Percentiles rank a stretch among this genome's conserved stretches.
Conservation (phyloP, 2,888 invertebrate genomes). For the Plusia festucae region DNA sequence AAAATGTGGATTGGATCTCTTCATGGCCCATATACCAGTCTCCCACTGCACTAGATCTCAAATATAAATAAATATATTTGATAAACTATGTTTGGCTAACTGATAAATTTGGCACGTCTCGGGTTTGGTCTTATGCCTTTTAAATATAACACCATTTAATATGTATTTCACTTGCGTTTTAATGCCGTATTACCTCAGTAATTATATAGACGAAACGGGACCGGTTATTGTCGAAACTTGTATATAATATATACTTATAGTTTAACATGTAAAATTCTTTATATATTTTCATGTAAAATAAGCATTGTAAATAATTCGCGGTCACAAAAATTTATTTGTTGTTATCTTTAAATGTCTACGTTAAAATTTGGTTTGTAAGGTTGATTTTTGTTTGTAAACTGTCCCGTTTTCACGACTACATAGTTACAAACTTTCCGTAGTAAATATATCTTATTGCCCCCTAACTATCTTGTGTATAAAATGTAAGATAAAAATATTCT, state of each 20-base stretch:
- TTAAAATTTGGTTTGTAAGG: slow-evolving; percentile 2
- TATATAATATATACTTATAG: slow-evolving; percentile 31
- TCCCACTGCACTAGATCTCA: too few relatives aligned
- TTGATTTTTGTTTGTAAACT: slow-evolving; percentile 23
- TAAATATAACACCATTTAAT: slow-evolving; percentile 21
- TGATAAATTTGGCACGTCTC: slow-evolving; percentile 25
- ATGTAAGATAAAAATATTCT: neutral
- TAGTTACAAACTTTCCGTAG: slow-evolving; percentile 48
- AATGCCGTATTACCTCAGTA: slow-evolving; percentile 67
- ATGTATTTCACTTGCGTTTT: slow-evolving; percentile 46
- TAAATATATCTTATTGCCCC: slow-evolving; percentile 32
- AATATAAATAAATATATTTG: too few relatives aligned
- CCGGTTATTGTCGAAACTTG: slow-evolving; percentile 31
- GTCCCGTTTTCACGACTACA: slow-evolving; percentile 56
- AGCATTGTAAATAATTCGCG: slow-evolving; percentile 21
- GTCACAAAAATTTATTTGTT: slow-evolving; percentile 5
- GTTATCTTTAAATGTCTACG: slow-evolving; percentile 10
- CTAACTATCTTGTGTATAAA: neutral
- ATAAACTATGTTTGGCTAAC: slow-evolving; percentile 25
- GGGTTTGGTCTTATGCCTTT: slow-evolving; percentile 46
- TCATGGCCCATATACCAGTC: too few relatives aligned
- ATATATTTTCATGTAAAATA: slow-evolving; percentile 30
- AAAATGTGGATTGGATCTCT: too few relatives aligned
- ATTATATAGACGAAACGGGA: slow-evolving; percentile 57
- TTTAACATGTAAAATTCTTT: slow-evolving; percentile 24